Evolutionary conservation across 1,140 invertebrate genomes (phyloP).

Genomic region (Psix sp.): DNA sequence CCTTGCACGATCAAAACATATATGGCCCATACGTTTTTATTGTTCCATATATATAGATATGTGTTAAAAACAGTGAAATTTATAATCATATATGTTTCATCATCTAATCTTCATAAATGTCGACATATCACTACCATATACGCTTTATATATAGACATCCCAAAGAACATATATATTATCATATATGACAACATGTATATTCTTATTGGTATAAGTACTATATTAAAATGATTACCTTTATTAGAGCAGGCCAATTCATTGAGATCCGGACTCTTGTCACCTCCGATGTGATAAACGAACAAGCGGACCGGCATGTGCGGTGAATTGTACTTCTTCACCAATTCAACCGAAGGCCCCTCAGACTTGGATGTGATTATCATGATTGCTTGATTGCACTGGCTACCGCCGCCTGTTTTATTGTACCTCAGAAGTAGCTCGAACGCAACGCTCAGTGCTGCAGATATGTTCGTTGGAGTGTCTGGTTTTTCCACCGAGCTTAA

Average conservation of each 20-base stretch:
- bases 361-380: conserved; percentile 89
- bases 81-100: too few species aligned
- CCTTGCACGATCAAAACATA: too few species aligned
- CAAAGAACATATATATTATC: too few species aligned
- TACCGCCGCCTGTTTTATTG: conserved; percentile 87
- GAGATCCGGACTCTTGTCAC: conserved; percentile 91
- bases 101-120: too few species aligned
- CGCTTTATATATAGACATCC: too few species aligned
- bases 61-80: too few species aligned
- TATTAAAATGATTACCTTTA: conserved; percentile 85
- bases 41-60: too few species aligned
- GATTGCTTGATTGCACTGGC: conserved; percentile 98
- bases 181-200: too few species aligned
- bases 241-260: conserved; percentile 97
- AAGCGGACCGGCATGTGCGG: conserved; percentile 94
- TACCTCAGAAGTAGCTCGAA: conserved; percentile 95
- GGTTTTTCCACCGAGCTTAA: conserved; percentile 81
- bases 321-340: conserved; percentile 92
- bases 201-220: too few species aligned
- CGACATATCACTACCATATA: too few species aligned
- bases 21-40: too few species aligned
- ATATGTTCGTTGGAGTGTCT: conserved; percentile 93
- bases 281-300: conserved; percentile 97
- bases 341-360: conserved; percentile 90
- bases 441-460: conserved; percentile 90